A percentile compares a stretch with the other conserved stretches of the same genome.
These are phyloP conservation scores for Syngnathus acus DNA, from an alignment of 2,797 vertebrate genomes.

Conservation along the genomic window DNA sequence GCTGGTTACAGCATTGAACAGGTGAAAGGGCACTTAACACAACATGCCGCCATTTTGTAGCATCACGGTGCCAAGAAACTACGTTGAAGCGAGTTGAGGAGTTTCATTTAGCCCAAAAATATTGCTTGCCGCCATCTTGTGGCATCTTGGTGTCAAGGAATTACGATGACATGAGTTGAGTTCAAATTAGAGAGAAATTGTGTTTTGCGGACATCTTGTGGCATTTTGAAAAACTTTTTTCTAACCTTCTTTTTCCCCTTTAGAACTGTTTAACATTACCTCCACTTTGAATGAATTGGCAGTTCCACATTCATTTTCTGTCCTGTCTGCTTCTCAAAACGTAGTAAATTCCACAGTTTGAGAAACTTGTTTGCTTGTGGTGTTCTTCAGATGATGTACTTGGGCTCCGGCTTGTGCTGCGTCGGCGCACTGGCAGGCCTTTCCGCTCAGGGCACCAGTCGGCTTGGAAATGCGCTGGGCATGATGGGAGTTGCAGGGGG, in stretches of 20 bases:
- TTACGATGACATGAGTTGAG: too few relatives aligned
- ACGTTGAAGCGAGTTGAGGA: not conserved
- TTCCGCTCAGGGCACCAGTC: constrained; percentile 63
- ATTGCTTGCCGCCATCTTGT: not conserved
- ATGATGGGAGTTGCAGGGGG: constrained; percentile 70
- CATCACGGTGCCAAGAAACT: not conserved
- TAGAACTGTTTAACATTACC: not conserved
- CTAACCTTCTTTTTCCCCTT: not conserved
- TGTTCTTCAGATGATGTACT: constrained; percentile 62
- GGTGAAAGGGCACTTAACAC: constrained; percentile 34
- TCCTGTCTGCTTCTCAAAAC: not conserved
- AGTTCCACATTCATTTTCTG: not conserved
- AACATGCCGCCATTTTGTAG: not conserved
- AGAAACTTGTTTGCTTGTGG: not conserved
- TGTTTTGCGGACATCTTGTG: not conserved
- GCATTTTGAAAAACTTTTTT: too few relatives aligned
- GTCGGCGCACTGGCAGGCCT: constrained; percentile 68
- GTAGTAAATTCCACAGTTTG: not conserved
- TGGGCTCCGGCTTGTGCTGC: constrained; percentile 70
- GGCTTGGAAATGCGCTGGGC: constrained; percentile 67
- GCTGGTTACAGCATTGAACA: constrained; percentile 64
- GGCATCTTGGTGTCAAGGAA: too few relatives aligned
- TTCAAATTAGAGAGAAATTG: too few relatives aligned
- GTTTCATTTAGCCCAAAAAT: not conserved
- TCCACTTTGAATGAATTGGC: not conserved